These are phyloP conservation scores for Cotesia chilonis DNA, from an alignment of 1,140 invertebrate species.

Conservation along the genomic window DNA sequence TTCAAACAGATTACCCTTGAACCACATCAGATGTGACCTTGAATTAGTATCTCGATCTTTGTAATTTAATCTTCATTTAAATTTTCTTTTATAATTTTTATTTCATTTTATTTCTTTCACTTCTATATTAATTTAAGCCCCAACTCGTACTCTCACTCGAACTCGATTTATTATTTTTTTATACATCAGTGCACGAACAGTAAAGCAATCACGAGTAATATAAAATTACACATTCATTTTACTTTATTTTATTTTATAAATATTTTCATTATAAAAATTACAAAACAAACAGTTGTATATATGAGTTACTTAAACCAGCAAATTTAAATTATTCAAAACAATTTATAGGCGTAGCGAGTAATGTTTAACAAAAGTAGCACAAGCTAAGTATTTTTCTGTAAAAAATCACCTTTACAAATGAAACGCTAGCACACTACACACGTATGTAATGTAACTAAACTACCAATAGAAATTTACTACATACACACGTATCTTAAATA, in stretches of 20 bases:
- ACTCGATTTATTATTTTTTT: too few species aligned
- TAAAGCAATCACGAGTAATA: too few species aligned
- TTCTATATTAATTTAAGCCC: neutral
- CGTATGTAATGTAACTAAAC: too few species aligned
- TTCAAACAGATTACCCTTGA: slow-evolving; percentile 38
- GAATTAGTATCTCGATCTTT: slow-evolving; percentile 16
- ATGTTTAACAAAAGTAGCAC: neutral
- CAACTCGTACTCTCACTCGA: neutral
- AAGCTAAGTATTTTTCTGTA: neutral
- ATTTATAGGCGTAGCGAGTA: neutral
- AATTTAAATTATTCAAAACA: neutral
- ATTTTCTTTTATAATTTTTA: neutral
- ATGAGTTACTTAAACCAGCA: too few species aligned
- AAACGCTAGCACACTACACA: too few species aligned
- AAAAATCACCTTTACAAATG: neutral
- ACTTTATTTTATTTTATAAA: too few species aligned
- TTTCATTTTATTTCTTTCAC: neutral
- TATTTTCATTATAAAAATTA: too few species aligned
- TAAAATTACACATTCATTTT: too few species aligned
- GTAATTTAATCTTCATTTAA: neutral
- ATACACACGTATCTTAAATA: neutral
- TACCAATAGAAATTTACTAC: neutral
- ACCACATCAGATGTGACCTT: slow-evolving; percentile 36
- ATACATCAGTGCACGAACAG: too few species aligned
- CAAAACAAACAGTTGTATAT: too few species aligned